Evolutionary conservation across 92 coral and sea anemone genomes (phyloP), one percentile per base, ranked within the genome.

Genomic region (Palythoa grandiflora): DNA sequence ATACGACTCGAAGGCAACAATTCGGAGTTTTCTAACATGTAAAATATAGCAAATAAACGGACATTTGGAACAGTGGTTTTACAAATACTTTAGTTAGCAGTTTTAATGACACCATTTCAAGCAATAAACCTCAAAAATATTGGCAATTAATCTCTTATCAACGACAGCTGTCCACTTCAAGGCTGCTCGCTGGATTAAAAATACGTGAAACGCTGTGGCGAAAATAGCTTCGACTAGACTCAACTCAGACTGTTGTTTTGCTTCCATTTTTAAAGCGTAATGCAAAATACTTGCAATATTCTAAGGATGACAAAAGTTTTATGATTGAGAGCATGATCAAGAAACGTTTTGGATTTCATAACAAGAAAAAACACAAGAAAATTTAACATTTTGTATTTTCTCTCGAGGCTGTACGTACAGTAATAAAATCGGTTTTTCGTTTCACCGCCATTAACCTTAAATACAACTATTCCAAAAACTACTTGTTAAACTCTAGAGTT

Each of bases 131-230:
- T 5, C 20, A 65, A 63, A 35, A 8, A 13, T 16, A 40, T 44
- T 9, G 19, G 17, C 3, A 38, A 17, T 70, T 10, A 16, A 2
- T 11, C n/a, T n/a, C 10, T 3, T 44, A 66, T n/a, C 60, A 7
- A 16, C 75, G 9, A 21, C 75, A 65, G 74, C 75, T 44, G 59
- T 20, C 40, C 9, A 12, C 0, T 44, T 68, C 36, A 38, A 60
- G 53, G n/a, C 59, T 39, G 72, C 57, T 79, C n/a, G 72, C 57
- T 12, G 73, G 38, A 61, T 79, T 11, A 61, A 36, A 61, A 79
- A 79, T 17, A 80, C n/a, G 39, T 37, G 9, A 59, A 59, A 1
- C 2, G 20, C 1, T 47, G 28, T 20, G 1, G 14, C 65, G 19
- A 2, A 59, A 59, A 59, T 10, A 14, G 65, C 19, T 59, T 59